These are phyloP conservation scores for Eurystomus glaucurus DNA, from an alignment of 2,797 vertebrate species.

Conservation along the genomic window DNA sequence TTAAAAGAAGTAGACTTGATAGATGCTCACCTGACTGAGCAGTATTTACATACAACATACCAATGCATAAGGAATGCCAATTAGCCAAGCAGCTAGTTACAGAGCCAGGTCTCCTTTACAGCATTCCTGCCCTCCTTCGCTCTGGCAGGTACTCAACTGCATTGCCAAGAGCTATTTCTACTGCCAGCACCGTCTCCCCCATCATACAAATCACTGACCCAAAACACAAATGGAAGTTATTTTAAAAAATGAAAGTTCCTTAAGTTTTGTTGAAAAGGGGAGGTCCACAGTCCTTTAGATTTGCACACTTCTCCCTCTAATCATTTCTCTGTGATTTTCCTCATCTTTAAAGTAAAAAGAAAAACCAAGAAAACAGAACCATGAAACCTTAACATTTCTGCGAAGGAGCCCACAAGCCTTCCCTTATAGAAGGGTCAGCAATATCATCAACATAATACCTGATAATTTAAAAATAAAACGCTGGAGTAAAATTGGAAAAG, in stretches of 20 bases:
- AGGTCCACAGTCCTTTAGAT: background rate
- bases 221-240: background rate
- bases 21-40: background rate
- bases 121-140: background rate
- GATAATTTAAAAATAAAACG: background rate
- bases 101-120: background rate
- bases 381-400: background rate
- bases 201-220: background rate
- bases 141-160: background rate
- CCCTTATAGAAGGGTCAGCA: background rate
- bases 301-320: background rate
- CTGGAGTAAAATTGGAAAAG: background rate
- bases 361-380: background rate
- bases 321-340: background rate
- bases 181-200: background rate
- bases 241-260: background rate
- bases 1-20: background rate
- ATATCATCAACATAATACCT: background rate
- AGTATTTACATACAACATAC: background rate
- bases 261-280: background rate
- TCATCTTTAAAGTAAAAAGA: background rate
- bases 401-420: background rate
- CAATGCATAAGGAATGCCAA: background rate
- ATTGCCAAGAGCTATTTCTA: background rate
- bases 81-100: background rate